Evolutionary conservation across 2,113 vertebrate species (phyloP), one percentile per base, ranked within the genome.

Genomic region (Malurus alboscapulatus): DNA sequence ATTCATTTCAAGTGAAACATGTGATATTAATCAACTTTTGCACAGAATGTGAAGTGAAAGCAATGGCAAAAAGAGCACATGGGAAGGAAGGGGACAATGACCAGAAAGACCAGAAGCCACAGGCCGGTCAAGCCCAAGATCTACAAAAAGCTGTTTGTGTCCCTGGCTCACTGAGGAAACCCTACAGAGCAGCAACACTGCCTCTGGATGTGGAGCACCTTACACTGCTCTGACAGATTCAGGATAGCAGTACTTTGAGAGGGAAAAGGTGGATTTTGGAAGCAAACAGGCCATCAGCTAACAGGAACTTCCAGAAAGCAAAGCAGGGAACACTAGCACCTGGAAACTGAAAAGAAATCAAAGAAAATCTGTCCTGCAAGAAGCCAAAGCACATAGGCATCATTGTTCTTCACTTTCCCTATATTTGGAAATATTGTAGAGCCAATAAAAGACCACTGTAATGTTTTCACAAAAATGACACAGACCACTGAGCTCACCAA

Each of bases 351-450:
- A 50, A 87, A 50, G 5, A 74, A 87, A 44, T 5, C 22, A 54
- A 36, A 34, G 16, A 14, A 50, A 53, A 44, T 26, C 30, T 50
- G 19, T 32, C 9, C 82, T 73, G 25, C 27, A n/a, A 19, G 3
- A 73, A 59, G 17, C 13, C 32, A 72, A 44, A 86, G 45, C 26
- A 54, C 3, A 1, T 8, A 9, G 29, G 26, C 38, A 27, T 21
- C 1, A 0, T 1, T n/a, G 18, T 14, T 58, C 50, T 79, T 27
- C 22, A 19, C 62, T 6, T 24, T 17, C 36, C 29, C n/a, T 15
- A 17, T 0, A 0, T 22, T 16, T 17, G 40, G 30, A 40, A 48
- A 16, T 30, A 61, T 1, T 67, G 17, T 19, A 26, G 18, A 67
- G 9, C 17, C 7, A 45, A 26, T 30, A 36, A 36, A n/a, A 74